Base-by-base conservation (phyloP, 2,888 invertebrate species). In the Romanomermis culicivorax region DNA sequence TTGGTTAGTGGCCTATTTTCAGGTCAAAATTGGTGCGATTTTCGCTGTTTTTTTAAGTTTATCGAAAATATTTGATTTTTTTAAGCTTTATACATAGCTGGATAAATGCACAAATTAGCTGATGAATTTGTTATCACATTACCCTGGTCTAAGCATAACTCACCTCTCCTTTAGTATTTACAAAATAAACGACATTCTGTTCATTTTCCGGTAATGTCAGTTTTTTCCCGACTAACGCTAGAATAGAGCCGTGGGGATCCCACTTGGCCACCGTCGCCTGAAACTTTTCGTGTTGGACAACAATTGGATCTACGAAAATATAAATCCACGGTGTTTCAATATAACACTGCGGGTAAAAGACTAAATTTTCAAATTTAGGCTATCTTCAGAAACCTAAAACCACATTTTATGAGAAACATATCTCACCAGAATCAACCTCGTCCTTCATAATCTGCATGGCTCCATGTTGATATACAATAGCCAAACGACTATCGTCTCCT, bases 201-300 rank as follows among this genome's bases (percentile, higher is more conserved):
- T 71, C 70, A 55, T 68, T 66, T 42, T 71, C 70, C 76, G 76
- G 64, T 76, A 79, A 64, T 58, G 69, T 59, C 54, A 73, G 70
- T 64, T 74, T 72, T n/a, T 71, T 68, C 1, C 93, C 93, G 23
- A 85, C 83, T 2, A 87, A 79, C 0, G 91, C 93, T 49, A 95
- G 67, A 2, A 91, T 76, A 17, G 81, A 81, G 1, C 91, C 95
- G 64, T 83, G 83, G 64, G 86, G 85, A 69, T 89, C 93, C 95
- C 95, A 95, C 61, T 80, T 79, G 55, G 85, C 82, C 65, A 81
- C 81, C 43, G 82, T 79, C 4, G 83, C 79, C 26, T 77, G 76
- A 78, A 91, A 55, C 14, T 59, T 82, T 42, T 81, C 80, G 0
- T 84, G 82, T 64, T 89, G 83, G 26, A 93, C 74, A 48, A 85